Conservation (phyloP, 2,113 vertebrate species). For the Dunckerocampus dactyliophorus region DNA sequence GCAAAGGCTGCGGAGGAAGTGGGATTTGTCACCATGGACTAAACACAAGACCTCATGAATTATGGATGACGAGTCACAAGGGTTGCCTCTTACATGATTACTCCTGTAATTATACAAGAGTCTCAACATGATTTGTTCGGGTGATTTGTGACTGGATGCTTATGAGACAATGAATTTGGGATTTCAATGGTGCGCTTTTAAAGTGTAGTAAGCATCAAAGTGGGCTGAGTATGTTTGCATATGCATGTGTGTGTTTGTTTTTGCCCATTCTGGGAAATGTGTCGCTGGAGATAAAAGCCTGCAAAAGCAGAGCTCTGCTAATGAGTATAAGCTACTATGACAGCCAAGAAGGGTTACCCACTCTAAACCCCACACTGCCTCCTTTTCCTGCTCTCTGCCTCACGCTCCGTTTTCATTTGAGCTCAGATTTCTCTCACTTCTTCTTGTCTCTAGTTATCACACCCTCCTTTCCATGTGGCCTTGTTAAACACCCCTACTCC, state of each 20-base stretch:
- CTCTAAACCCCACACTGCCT: constrained; percentile 27
- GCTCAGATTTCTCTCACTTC: constrained; percentile 9
- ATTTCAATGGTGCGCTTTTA: constrained; percentile 4
- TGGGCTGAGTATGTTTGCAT: constrained; percentile 14
- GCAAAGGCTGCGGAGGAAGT: constrained; percentile 34
- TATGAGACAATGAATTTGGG: constrained; percentile 17
- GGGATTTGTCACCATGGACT: constrained; percentile 53
- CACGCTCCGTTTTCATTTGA: constrained; percentile 19
- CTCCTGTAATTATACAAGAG: constrained; percentile 57
- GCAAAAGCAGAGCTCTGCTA: constrained; percentile 55
- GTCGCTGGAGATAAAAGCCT: constrained; percentile 48
- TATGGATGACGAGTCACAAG: constrained; percentile 48
- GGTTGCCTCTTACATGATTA: constrained; percentile 49
- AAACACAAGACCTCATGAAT: constrained; percentile 56
- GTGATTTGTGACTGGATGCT: constrained; percentile 27
- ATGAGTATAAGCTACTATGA: constrained; percentile 60
- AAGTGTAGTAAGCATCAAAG: constrained; percentile 6
- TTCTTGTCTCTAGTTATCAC: constrained; percentile 9
- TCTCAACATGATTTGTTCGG: constrained; percentile 32
- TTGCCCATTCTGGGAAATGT: constrained; percentile 33
- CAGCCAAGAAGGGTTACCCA: constrained; percentile 49
- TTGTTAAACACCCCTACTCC: constrained; percentile 9
- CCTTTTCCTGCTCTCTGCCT: constrained; percentile 14
- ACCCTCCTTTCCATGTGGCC: constrained; percentile 3
- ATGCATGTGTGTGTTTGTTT: constrained; percentile 13